phyloP scores from a whole-genome alignment of 2,113 vertebrate genomes.

The Syngnathus floridae region DNA sequence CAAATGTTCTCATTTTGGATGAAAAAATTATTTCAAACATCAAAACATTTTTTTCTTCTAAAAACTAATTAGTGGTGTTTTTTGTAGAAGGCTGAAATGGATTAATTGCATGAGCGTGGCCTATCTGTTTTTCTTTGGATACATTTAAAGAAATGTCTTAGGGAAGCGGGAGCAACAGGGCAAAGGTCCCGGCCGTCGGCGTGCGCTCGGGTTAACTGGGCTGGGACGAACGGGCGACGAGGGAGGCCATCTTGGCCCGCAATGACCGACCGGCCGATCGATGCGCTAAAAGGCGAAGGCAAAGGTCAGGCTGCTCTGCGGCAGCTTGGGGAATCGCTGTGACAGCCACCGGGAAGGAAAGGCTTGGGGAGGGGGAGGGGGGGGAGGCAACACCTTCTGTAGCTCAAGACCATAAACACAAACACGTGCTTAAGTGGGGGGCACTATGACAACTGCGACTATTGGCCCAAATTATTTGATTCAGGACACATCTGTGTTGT shows the following conservation, averaged over 20 bases:
- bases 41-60: too few species aligned
- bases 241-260: constrained; percentile 48
- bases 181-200: constrained; percentile 17
- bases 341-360: constrained; percentile 35
- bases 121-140: not conserved
- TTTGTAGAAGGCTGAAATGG: too few species aligned
- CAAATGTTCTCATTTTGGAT: too few species aligned
- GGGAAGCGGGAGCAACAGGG: constrained; percentile 19
- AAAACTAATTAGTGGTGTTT: too few species aligned
- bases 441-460: not conserved
- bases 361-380: not conserved
- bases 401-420: not conserved
- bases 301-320: constrained; percentile 62
- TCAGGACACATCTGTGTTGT: not conserved
- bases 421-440: not conserved
- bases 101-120: too few species aligned
- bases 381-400: constrained; percentile 7
- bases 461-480: not conserved
- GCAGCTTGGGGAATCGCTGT: constrained; percentile 50
- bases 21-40: too few species aligned
- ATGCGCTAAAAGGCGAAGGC: constrained; percentile 62
- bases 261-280: constrained; percentile 61
- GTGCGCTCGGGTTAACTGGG: constrained; percentile 40
- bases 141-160: constrained; percentile 22
- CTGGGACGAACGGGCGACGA: constrained; percentile 7